phyloP scores from a whole-genome alignment of 1,140 invertebrate species.

The Helicoverpa armigera region DNA sequence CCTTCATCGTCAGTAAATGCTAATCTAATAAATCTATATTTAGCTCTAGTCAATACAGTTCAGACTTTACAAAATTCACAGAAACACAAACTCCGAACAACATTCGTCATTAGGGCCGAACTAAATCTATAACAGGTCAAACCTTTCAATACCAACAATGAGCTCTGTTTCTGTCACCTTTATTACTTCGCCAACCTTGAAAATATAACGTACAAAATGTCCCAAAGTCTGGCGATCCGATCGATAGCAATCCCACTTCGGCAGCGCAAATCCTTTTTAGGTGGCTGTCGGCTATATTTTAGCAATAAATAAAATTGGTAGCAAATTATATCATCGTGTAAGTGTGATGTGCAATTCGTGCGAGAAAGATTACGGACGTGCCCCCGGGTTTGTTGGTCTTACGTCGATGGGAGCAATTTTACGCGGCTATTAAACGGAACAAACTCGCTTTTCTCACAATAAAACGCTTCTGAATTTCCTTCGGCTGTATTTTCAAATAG shows the following conservation, averaged over 20 bases:
- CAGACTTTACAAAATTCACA: not conserved
- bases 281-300: constrained; percentile 47
- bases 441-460: constrained; percentile 58
- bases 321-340: constrained; percentile 62
- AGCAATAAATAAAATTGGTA: constrained; percentile 54
- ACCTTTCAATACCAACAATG: constrained; percentile 21
- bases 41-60: not conserved
- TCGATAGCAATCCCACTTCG: constrained; percentile 47
- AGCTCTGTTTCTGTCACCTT: constrained; percentile 27
- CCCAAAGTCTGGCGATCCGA: not conserved
- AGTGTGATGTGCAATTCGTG: constrained; percentile 61
- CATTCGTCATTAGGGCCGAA: not conserved
- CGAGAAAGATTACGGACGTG: constrained; percentile 64
- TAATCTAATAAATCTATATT: no score
- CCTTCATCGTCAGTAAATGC: no score
- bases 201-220: constrained; percentile 38
- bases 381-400: constrained; percentile 43
- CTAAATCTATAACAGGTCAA: constrained; percentile 11
- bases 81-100: not conserved
- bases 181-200: constrained; percentile 32
- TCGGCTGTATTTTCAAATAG: constrained; percentile 64
- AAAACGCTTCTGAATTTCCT: constrained; percentile 64
- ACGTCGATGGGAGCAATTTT: constrained; percentile 55
- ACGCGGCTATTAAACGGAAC: constrained; percentile 64
- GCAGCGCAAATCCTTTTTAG: constrained; percentile 41